Evolutionary conservation across 2,797 vertebrate species (phyloP).

Genomic region (Clamator glandarius): DNA sequence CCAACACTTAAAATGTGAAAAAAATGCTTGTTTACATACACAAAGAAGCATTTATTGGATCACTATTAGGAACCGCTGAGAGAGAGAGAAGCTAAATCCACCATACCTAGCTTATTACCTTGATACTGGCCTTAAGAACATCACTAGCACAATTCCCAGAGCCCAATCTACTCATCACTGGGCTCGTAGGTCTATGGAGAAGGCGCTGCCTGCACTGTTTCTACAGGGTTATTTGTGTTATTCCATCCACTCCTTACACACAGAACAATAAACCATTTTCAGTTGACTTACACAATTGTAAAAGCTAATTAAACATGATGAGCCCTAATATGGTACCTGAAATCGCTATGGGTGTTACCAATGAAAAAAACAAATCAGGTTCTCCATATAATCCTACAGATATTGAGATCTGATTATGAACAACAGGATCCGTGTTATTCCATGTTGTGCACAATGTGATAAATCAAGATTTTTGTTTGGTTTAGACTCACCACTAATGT

Average conservation of each 20-base stretch:
- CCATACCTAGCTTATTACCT: neutral
- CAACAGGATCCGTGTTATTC: neutral
- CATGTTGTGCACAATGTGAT: neutral
- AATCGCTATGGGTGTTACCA: neutral
- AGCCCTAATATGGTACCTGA: neutral
- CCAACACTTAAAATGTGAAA: accelerated
- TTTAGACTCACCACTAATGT: neutral
- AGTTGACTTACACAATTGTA: neutral
- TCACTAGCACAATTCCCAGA: neutral
- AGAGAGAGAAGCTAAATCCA: neutral
- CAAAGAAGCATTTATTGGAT: neutral
- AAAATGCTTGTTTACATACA: neutral
- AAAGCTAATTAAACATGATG: neutral
- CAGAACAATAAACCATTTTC: neutral
- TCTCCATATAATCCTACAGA: neutral
- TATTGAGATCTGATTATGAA: neutral
- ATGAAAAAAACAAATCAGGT: neutral
- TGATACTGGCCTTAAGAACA: neutral
- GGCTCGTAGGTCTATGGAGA: neutral
- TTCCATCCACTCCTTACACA: neutral
- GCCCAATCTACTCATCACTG: neutral
- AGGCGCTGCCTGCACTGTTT: neutral
- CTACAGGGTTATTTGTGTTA: neutral
- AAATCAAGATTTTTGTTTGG: neutral
- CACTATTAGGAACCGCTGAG: neutral